These are phyloP conservation scores for Linurgus olivaceus DNA, from an alignment of 2,797 vertebrate genomes.

Conservation along the genomic window DNA sequence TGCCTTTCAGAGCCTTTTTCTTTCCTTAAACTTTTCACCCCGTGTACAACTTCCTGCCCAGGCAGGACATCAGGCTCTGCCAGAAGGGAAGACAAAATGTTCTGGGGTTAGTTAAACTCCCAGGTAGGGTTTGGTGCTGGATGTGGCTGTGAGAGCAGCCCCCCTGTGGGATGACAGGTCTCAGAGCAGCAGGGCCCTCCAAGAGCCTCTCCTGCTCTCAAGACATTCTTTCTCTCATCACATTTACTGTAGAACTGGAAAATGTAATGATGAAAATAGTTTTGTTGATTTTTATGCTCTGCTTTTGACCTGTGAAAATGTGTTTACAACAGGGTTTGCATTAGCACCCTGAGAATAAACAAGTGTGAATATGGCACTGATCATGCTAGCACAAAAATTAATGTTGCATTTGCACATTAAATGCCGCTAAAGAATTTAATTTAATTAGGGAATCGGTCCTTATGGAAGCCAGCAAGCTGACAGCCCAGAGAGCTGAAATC, in stretches of 20 bases:
- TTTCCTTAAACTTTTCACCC: neutral
- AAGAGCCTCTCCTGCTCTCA: neutral
- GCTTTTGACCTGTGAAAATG: neutral
- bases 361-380: neutral
- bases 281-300: neutral
- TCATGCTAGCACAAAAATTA: neutral
- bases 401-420: neutral
- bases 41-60: rapidly evolving
- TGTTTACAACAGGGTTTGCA: neutral
- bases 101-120: neutral
- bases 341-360: conserved; percentile 1
- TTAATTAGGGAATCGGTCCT: neutral
- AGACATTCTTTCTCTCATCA: neutral
- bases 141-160: neutral
- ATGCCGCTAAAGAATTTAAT: neutral
- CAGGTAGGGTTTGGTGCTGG: neutral
- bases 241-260: neutral
- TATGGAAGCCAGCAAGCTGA: neutral
- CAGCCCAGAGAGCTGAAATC: neutral
- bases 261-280: neutral
- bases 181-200: rapidly evolving
- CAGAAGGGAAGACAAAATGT: neutral
- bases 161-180: too few species aligned
- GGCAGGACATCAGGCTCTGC: neutral
- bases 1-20: neutral